Base-by-base conservation (phyloP, 2,113 vertebrate species). In the Brachirus orientalis region DNA sequence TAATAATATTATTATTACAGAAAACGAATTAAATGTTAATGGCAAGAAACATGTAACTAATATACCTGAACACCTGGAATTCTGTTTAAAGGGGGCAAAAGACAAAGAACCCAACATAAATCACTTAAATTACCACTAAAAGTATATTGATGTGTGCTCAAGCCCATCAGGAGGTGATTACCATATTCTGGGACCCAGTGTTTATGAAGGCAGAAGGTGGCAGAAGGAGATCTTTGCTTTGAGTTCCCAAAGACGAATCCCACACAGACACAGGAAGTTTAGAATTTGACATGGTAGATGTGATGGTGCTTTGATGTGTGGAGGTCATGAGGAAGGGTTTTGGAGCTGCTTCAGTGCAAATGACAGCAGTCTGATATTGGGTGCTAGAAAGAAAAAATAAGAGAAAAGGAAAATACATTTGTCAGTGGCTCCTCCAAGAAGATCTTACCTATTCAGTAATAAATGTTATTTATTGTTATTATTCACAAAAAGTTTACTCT, bases 171-270 rank as follows among this genome's bases (percentile, higher is more conserved):
- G 20, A 38, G 12, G 64, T 48, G 35, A 9, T 80, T 88, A 91
- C 91, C 58, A n/a, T 63, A 41, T 57, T 47, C 46, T 71, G 40
- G 7, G n/a, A 67, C n/a, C 14, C 9, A 0, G 38, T 22, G 11
- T 63, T 68, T 79, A 79, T 72, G 80, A 95, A 95, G 67, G 91
- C 91, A 14, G 92, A 89, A 1, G 93, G 92, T 43, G 92, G 89
- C 70, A 90, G 52, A 3, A 95, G 90, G 60, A 90, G 44, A 1
- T 89, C 89, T 51, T 77, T 67, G 41, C 18, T 63, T 38, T 51
- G 17, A 10, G 18, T 17, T 51, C 61, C 44, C 6, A 55, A 52
- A 51, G 36, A 7, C n/a, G 48, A 69, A 4, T 53, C 77, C n/a
- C 35, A 4, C 10, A 35, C 12, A 17, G 63, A 63, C 1, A 5